Percentiles rank a stretch among this genome's conserved stretches.
Evolutionary conservation across 2,113 vertebrate genomes (phyloP).

Genomic region (Daubentonia madagascariensis): DNA sequence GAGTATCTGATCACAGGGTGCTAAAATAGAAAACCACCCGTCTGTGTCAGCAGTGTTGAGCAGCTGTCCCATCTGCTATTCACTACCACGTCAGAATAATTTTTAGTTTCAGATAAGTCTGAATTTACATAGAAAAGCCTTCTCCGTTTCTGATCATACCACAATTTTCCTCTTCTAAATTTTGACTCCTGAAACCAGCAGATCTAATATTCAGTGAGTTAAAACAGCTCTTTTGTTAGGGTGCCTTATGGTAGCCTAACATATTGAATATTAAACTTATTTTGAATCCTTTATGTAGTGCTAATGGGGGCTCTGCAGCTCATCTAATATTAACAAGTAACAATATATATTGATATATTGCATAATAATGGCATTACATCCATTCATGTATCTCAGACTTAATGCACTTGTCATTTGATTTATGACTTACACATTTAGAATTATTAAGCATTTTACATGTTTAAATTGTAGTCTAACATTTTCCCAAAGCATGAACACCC

Average conservation of each 20-base stretch:
- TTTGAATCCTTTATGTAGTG: not conserved
- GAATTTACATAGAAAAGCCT: constrained; percentile 17
- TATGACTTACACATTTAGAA: not conserved
- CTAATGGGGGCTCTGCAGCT: not conserved
- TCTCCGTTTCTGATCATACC: not conserved
- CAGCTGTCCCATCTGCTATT: not conserved
- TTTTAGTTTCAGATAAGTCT: not conserved
- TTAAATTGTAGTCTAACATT: constrained; percentile 44
- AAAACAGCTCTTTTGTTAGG: not conserved
- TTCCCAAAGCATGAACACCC: constrained; percentile 30
- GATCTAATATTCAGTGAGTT: not conserved
- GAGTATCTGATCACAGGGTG: not conserved
- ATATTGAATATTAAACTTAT: not conserved
- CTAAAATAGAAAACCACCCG: not conserved
- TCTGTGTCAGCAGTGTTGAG: not conserved
- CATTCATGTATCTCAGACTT: not conserved
- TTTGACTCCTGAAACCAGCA: constrained; percentile 24
- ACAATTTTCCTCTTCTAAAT: constrained; percentile 3
- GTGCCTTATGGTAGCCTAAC: not conserved
- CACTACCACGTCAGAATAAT: not conserved
- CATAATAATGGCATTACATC: not conserved
- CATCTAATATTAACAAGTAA: constrained; percentile 15
- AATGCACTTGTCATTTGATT: constrained; percentile 8
- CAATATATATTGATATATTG: not conserved
- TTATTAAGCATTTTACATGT: constrained; percentile 38